Base-by-base conservation (phyloP, 2,113 vertebrate species). In the Condylura cristata region DNA sequence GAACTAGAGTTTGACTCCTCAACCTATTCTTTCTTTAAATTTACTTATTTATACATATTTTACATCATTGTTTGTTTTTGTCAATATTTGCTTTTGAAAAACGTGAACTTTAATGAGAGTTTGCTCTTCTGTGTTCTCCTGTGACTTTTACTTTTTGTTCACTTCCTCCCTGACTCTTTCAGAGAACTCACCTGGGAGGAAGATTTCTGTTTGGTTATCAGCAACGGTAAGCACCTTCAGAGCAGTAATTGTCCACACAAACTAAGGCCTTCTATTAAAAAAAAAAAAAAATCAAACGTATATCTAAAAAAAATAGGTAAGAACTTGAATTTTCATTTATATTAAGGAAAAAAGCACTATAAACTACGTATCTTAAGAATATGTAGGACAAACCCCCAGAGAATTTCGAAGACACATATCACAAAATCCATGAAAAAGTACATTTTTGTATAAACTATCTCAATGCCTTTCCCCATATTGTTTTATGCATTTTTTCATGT, bases 281-380 rank as follows among this genome's bases (percentile, higher is more conserved):
- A 44, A 17, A 51, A 74, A 30, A 75, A 65, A 44, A 4, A 75
- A 41, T 66, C 1, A 79, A 60, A 70, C 68, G n/a, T 90, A 53
- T 39, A 22, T 22, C 32, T 8, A 37, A 2, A 78, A 78, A 79
- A 90, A 66, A 32, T 78, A 60, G 11, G 8, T 56, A 32, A 11
- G 30, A 44, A 83, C 48, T 8, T 81, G 16, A 84, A 74, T 44
- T 56, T 32, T 79, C 89, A 53, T 53, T 95, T 68, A 58, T 4
- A 16, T 1, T 74, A 3, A 60, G 1, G 8, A 56, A 65, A 58
- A 34, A 70, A 48, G 28, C 32, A 90, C 2, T 60, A 30, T 6
- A 78, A 76, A 9, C n/a, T 85, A 30, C 14, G 10, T 30, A 78
- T 74, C 46, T 46, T 70, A 71, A 90, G 6, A 60, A 56, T 12